Evolutionary conservation across 2,888 invertebrate genomes (phyloP), one percentile per base, ranked within the genome.

Genomic region (Perizoma affinitatum): DNA sequence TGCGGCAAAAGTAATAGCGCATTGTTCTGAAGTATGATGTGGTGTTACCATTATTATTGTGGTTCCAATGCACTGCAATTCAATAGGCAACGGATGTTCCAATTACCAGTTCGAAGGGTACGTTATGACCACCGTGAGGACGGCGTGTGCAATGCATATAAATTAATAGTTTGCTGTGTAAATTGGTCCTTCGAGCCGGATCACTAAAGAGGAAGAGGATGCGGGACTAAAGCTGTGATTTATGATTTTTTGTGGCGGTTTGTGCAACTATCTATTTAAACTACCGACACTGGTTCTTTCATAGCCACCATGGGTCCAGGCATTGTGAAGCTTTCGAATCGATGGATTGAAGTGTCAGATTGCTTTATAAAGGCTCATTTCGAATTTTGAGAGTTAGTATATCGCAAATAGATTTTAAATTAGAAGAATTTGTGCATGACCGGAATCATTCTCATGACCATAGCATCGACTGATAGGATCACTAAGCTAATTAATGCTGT

Each of bases 61-160:
- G 48, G 52, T 56, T 49, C 44, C 46, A 53, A 10, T 49, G 53
- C 64, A 64, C 55, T 68, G 68, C 75, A 71, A 58, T 72, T 73
- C 75, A 72, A 74, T 73, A 67, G 71, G 52, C 61, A 68, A 58
- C 74, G 79, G 78, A 80, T 73, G 70, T 63, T 68, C 69, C 73
- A 75, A 79, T 78, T 73, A 77, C 74, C 69, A 68, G 70, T 72
- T 67, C 65, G 72, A 73, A 76, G 72, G 75, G 74, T 48, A 45
- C 48, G 11, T 43, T 55, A 63, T 55, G 61, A 52, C 52, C 62
- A 62, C 54, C 61, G 51, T 48, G 48, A 41, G 49, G 34, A 36
- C 46, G 36, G n/a, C n/a, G n/a, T 45, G 62, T 47, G 53, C 54
- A 55, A 42, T 55, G 54, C 49, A 63, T 63, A 44, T 51, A 41